Conservation (phyloP, 2,797 vertebrate genomes). For the Pipistrellus nathusii region DNA sequence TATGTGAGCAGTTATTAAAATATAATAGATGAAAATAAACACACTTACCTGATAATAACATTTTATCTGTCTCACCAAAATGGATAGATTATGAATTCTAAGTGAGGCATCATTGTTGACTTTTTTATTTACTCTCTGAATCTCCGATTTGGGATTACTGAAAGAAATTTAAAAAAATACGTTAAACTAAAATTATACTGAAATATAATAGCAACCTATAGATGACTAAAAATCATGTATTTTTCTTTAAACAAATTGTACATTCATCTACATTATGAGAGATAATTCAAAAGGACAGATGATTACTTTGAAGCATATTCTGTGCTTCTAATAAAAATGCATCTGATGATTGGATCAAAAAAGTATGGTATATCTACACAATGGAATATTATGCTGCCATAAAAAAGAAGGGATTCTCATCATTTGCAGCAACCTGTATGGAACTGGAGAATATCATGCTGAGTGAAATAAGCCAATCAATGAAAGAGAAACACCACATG, state of each 20-base stretch:
- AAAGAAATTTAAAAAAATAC: slow-evolving; percentile 60
- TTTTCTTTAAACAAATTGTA: slow-evolving; percentile 52
- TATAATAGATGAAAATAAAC: slow-evolving; percentile 51
- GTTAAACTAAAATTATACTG: slow-evolving; percentile 68
- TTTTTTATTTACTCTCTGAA: slow-evolving; percentile 97
- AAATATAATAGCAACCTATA: slow-evolving; percentile 30
- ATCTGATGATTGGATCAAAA: neutral
- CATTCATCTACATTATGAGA: slow-evolving; percentile 32
- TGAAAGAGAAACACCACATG: too few relatives aligned
- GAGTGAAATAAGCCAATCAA: too few relatives aligned
- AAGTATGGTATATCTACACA: too few relatives aligned
- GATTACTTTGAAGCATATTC: slow-evolving; percentile 1
- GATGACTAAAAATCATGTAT: slow-evolving; percentile 19
- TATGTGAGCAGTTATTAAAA: slow-evolving; percentile 65
- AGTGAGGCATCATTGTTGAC: slow-evolving; percentile 97
- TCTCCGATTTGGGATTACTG: slow-evolving; percentile 95
- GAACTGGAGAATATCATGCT: too few relatives aligned
- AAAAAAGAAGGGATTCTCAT: too few relatives aligned
- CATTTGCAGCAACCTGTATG: too few relatives aligned
- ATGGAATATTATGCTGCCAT: too few relatives aligned
- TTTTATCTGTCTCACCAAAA: slow-evolving; percentile 97
- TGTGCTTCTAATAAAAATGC: slow-evolving; percentile 11
- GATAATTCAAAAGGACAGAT: slow-evolving; percentile 11
- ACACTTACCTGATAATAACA: slow-evolving; percentile 96
- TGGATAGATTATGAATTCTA: slow-evolving; percentile 96